Evolutionary conservation across 2,888 invertebrate genomes (phyloP).

Genomic region (Rhagophthalmus giganteus): DNA sequence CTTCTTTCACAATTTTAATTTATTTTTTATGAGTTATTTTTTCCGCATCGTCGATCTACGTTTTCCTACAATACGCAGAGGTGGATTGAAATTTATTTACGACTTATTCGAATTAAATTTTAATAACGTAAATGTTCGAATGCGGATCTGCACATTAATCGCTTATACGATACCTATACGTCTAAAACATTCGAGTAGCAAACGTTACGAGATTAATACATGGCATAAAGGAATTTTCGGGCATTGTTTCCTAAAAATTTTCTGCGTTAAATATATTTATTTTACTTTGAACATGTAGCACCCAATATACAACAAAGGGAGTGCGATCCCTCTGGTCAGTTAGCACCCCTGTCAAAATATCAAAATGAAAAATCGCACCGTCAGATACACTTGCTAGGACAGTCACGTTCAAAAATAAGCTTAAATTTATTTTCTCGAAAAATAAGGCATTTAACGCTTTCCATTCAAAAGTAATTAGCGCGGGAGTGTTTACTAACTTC

Average conservation of each 20-base stretch:
- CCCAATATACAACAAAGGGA: constrained; percentile 26
- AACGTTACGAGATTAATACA: too few species aligned
- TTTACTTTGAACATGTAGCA: constrained; percentile 31
- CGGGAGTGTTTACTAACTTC: too few species aligned
- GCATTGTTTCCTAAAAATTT: constrained; percentile 5
- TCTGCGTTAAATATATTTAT: constrained; percentile 20
- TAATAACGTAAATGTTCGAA: too few species aligned
- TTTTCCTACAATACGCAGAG: background rate
- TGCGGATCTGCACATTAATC: too few species aligned
- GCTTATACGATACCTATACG: too few species aligned
- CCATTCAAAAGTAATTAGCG: too few species aligned
- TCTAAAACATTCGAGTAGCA: too few species aligned
- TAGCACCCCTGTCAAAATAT: constrained; percentile 52
- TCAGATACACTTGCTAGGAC: constrained; percentile 49
- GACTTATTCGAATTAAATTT: too few species aligned
- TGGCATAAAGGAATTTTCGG: background rate
- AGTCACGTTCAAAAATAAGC: constrained; percentile 23
- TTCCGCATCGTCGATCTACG: background rate
- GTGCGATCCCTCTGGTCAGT: constrained; percentile 43
- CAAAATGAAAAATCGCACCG: constrained; percentile 55
- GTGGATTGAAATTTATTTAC: background rate
- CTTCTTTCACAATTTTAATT: constrained; percentile 21
- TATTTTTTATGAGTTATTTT: constrained; percentile 17
- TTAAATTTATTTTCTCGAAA: constrained; percentile 13
- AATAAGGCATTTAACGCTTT: constrained; percentile 12